phyloP scores from a whole-genome alignment of 2,888 invertebrate genomes.

The Nymphalis urticae region DNA sequence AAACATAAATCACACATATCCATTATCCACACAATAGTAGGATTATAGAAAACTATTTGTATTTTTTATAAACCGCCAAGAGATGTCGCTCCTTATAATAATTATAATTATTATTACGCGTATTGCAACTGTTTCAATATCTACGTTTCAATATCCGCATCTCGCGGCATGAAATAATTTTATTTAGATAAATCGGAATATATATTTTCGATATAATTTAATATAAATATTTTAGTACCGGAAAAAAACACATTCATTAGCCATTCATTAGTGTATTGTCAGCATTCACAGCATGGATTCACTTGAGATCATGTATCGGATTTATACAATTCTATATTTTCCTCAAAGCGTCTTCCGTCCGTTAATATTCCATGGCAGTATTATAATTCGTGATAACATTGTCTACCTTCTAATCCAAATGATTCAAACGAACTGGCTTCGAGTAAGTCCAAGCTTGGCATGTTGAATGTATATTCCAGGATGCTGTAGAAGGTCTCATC shows the following conservation, averaged over 20 bases:
- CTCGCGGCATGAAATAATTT: not conserved
- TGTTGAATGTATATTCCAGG: constrained; percentile 72
- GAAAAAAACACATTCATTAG: too few species aligned
- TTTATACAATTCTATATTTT: not conserved
- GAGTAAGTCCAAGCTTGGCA: constrained; percentile 60
- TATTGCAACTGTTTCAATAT: not conserved
- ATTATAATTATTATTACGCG: too few species aligned
- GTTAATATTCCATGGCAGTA: not conserved
- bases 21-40: too few species aligned
- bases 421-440: constrained; percentile 6
- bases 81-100: too few species aligned
- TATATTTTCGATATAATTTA: not conserved
- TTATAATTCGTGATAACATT: not conserved
- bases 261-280: too few species aligned
- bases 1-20: too few species aligned
- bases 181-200: not conserved
- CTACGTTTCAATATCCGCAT: not conserved
- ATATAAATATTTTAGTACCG: too few species aligned
- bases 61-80: too few species aligned
- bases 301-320: not conserved
- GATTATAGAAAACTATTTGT: too few species aligned
- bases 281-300: not conserved
- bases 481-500: constrained; percentile 64
- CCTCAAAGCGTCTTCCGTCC: not conserved
- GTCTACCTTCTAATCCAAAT: not conserved